Evolutionary conservation across 1,140 invertebrate genomes (phyloP), one percentile per base, ranked within the genome.

Genomic region (Leptinotarsa undecemlineata): DNA sequence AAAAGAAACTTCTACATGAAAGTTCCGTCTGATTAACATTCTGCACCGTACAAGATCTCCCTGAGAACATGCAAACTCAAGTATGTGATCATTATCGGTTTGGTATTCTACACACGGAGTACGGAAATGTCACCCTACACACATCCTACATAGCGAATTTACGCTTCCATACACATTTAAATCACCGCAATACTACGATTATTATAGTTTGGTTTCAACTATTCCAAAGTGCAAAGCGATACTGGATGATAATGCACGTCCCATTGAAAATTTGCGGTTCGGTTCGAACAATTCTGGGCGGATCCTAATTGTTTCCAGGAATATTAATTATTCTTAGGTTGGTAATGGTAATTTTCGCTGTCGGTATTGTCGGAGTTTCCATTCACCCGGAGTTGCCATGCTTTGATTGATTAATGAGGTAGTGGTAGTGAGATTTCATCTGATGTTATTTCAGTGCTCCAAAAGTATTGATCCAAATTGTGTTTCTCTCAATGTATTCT

Each of bases 181-280:
- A n/a, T 64, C 20, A 64, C 20, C 62, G 20, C 20, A 15, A 64
- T 15, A 64, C 14, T 64, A 26, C 62, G 20, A 64, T 64, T 23
- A 64, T 64, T 64, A 23, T 64, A 64, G 62, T 23, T 64, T 19
- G 20, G 20, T 14, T 64, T 26, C 17, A 64, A 64, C 20, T 26
- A 64, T 23, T 64, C 62, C 62, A 64, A 20, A 64, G 62, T 64
- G 23, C 62, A 64, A 26, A 64, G 23, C 23, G 51, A 64, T 26
- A 64, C 62, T 64, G 62, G 23, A 64, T 64, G 62, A 64, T 64
- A 64, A 64, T 64, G 21, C 62, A 64, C 62, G 62, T 64, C 17
- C 62, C 23, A 64, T 64, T 21, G 62, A 26, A 23, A 64, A 64
- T 64, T 64, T 21, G 62, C 62, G 62, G 62, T 64, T 64, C 23